Evolutionary conservation across 2,888 invertebrate genomes (phyloP).

Genomic region (Bellardia pandia): DNA sequence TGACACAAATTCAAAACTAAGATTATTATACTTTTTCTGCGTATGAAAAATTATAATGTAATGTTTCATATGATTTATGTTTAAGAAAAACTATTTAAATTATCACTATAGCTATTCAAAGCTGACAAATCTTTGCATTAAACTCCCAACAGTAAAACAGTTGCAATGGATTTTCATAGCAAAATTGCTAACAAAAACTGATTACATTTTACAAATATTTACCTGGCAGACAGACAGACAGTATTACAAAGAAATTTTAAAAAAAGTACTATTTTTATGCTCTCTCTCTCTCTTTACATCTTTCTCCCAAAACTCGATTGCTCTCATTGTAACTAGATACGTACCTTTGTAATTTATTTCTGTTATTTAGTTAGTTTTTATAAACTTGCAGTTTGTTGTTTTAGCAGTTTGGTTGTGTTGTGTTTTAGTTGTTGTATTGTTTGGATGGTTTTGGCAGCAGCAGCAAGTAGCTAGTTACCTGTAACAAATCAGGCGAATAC

Average conservation of each 20-base stretch:
- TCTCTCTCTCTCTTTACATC: background rate
- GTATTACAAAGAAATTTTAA: slow-evolving; percentile 28
- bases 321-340: slow-evolving; percentile 36
- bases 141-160: slow-evolving; percentile 37
- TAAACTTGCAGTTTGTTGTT: slow-evolving; percentile 42
- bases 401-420: slow-evolving; percentile 35
- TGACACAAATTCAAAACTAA: slow-evolving; percentile 31
- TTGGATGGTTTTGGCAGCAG: slow-evolving; percentile 41
- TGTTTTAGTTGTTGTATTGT: slow-evolving; percentile 42
- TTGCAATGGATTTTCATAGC: background rate
- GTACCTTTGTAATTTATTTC: background rate
- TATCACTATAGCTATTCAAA: slow-evolving; percentile 22
- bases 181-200: background rate
- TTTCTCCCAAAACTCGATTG: background rate
- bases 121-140: slow-evolving; percentile 13
- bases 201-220: background rate
- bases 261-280: background rate
- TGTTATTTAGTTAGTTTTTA: slow-evolving; percentile 35
- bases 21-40: slow-evolving; percentile 39
- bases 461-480: slow-evolving; percentile 59
- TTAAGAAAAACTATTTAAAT: slow-evolving; percentile 46
- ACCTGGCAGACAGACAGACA: background rate
- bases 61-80: slow-evolving; percentile 34
- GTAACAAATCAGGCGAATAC: slow-evolving; percentile 65
- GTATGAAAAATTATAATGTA: slow-evolving; percentile 15